phyloP scores from a whole-genome alignment of 2,888 invertebrate species.

The Fragum whitleyi region DNA sequence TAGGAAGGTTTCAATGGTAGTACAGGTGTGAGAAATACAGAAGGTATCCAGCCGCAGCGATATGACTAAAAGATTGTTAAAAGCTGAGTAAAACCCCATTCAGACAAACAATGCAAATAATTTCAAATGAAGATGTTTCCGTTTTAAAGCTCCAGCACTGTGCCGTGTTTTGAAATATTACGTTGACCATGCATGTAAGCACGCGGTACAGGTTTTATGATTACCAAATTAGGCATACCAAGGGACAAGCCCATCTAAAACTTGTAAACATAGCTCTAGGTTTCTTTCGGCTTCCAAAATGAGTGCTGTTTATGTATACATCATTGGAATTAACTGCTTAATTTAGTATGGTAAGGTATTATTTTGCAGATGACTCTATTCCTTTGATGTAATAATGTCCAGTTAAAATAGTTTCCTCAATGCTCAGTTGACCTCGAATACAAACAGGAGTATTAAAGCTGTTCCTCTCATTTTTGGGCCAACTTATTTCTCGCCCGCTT shows the following conservation, averaged over 20 bases:
- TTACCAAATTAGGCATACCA: not conserved
- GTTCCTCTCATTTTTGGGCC: no score
- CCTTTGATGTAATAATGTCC: not conserved
- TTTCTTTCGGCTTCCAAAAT: not conserved
- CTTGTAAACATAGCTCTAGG: not conserved
- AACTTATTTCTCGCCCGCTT: no score
- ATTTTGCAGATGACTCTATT: not conserved
- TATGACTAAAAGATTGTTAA: no score
- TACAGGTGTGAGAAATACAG: no score
- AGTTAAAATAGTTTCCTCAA: no score
- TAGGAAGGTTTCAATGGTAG: no score
- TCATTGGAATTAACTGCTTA: not conserved
- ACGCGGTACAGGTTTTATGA: constrained; percentile 10
- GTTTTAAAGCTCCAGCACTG: not conserved
- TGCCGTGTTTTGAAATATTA: not conserved
- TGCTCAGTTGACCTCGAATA: no score
- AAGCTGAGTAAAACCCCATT: no score
- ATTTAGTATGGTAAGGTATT: constrained; percentile 1
- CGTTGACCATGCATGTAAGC: constrained; percentile 24
- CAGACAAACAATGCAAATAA: no score
- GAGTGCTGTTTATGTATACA: constrained; percentile 2
- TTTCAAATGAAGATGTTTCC: no score
- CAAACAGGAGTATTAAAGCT: no score
- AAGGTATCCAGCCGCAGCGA: no score
- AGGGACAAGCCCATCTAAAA: not conserved